phyloP scores from a whole-genome alignment of 2,797 vertebrate species.

The Thalassophryne amazonica region DNA sequence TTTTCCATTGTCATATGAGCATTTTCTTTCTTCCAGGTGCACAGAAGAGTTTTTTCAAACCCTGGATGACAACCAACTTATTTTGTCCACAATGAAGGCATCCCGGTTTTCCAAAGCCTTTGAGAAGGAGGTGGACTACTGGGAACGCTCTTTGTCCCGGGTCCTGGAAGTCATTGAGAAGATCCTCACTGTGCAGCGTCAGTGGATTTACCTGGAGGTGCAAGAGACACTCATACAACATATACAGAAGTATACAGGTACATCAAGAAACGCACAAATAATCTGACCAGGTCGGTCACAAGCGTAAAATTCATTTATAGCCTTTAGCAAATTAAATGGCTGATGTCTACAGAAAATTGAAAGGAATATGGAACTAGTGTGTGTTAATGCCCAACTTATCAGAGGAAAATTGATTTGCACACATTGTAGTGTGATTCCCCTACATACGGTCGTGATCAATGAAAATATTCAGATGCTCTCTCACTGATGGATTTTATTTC shows the following conservation, averaged over 20 bases:
- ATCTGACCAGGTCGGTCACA: no score
- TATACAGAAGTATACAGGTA: not conserved
- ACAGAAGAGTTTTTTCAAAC: slow-evolving; percentile 86
- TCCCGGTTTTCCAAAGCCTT: slow-evolving; percentile 87
- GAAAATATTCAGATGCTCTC: not conserved
- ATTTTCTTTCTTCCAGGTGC: slow-evolving; percentile 64
- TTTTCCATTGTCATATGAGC: no score
- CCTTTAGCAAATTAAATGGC: no score
- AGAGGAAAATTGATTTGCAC: no score
- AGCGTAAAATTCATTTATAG: no score
- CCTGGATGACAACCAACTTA: slow-evolving; percentile 87
- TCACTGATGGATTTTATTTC: not conserved
- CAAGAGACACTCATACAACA: not conserved
- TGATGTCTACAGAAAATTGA: no score
- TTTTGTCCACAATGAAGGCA: slow-evolving; percentile 87
- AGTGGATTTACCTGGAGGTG: slow-evolving; percentile 93
- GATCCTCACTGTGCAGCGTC: slow-evolving; percentile 83
- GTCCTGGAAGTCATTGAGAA: slow-evolving; percentile 86
- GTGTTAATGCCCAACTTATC: no score
- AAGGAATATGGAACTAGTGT: no score
- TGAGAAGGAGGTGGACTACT: slow-evolving; percentile 84
- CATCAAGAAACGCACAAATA: no score
- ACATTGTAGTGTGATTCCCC: no score
- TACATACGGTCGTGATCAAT: no score
- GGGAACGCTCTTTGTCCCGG: slow-evolving; percentile 85